Conservation (phyloP, 2,113 vertebrate species). For the Phyllopteryx taeniolatus region DNA sequence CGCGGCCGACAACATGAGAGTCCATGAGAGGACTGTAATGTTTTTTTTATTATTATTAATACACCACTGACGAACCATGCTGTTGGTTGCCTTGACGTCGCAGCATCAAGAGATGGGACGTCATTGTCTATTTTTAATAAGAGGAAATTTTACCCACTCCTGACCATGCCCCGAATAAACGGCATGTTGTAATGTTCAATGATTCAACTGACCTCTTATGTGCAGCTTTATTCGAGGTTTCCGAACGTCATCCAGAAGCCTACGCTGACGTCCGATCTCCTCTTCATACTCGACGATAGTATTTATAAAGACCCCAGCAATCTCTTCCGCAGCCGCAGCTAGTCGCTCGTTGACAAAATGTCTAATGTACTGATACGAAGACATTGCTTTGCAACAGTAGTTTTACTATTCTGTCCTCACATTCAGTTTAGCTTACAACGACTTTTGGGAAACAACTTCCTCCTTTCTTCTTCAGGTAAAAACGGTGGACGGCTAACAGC, state of each 20-base stretch:
- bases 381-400: background rate
- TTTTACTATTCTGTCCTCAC: background rate
- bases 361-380: background rate
- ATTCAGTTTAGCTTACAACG: background rate
- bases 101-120: background rate
- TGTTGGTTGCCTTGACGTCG: background rate
- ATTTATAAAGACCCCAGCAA: background rate
- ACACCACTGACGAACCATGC: background rate
- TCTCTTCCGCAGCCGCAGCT: background rate
- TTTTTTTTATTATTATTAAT: background rate
- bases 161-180: background rate
- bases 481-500: background rate
- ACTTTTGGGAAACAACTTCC: background rate
- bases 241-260: background rate
- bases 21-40: background rate
- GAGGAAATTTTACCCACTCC: no score
- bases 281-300: slow-evolving; percentile 1
- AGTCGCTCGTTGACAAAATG: slow-evolving; percentile 5
- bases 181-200: background rate
- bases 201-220: background rate
- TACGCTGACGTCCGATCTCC: background rate
- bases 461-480: background rate
- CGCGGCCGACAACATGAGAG: no score
- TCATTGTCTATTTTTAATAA: no score
- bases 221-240: background rate